Conservation (phyloP, 2,888 invertebrate genomes). For the Aleiodes alternator region DNA sequence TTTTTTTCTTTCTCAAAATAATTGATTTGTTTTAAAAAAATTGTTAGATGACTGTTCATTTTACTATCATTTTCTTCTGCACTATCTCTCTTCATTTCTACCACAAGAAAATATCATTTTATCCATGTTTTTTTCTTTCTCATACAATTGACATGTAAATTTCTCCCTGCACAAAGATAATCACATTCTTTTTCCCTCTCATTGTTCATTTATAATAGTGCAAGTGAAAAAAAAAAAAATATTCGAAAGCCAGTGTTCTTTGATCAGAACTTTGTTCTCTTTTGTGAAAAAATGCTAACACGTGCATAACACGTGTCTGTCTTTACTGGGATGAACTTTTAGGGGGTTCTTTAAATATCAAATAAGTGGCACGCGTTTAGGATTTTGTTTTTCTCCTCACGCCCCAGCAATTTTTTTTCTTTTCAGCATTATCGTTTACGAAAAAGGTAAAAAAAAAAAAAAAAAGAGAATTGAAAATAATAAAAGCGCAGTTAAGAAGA, state of each 20-base stretch:
- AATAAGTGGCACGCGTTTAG: slow-evolving; percentile 49
- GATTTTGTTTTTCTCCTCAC: slow-evolving; percentile 32
- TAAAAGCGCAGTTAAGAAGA: background rate
- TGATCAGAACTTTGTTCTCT: slow-evolving; percentile 45
- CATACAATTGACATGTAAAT: background rate
- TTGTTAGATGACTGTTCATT: too few relatives aligned
- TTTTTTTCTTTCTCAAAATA: too few relatives aligned
- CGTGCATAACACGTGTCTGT: slow-evolving; percentile 52
- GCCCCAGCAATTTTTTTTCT: slow-evolving; percentile 37
- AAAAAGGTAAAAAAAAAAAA: too few relatives aligned
- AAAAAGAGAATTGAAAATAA: too few relatives aligned
- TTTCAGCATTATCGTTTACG: slow-evolving; percentile 1
- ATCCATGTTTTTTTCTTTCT: background rate
- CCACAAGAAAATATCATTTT: background rate
- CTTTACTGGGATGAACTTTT: slow-evolving; percentile 33
- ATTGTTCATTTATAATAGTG: too few relatives aligned
- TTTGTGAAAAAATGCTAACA: slow-evolving; percentile 39
- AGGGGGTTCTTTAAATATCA: slow-evolving; percentile 45
- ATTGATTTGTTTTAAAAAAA: too few relatives aligned
- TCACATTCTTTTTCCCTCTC: too few relatives aligned
- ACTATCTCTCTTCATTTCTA: background rate
- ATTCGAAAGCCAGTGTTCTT: slow-evolving; percentile 38
- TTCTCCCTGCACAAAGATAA: too few relatives aligned
- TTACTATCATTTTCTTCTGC: too few relatives aligned
- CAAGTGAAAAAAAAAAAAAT: slow-evolving; percentile 30